Conservation (phyloP, 2,888 invertebrate genomes). For the Yponomeuta malinellus region DNA sequence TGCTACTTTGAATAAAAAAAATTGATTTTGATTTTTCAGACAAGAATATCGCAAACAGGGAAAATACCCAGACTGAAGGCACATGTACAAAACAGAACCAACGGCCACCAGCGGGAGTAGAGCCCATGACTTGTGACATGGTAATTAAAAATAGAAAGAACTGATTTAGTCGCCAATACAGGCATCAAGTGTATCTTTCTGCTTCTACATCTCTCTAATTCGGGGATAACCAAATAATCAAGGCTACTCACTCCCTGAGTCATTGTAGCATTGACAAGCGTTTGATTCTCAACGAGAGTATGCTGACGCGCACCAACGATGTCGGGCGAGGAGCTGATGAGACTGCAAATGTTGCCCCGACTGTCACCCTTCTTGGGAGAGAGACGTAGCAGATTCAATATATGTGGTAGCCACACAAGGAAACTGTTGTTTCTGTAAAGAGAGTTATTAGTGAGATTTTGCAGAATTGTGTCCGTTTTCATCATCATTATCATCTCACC, state of each 20-base stretch:
- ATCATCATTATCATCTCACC: background rate
- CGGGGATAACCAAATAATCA: background rate
- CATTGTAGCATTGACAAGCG: background rate
- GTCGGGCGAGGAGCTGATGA: conserved; percentile 29
- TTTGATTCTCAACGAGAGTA: background rate
- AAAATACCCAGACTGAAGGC: no score
- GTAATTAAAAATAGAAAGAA: no score
- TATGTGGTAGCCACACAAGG: conserved; percentile 75
- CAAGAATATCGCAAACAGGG: no score
- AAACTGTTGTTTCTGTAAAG: conserved; percentile 68
- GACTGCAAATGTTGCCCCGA: conserved; percentile 48
- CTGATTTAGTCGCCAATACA: no score
- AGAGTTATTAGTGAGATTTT: conserved; percentile 14
- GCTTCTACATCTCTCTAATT: no score
- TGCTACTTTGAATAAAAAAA: no score
- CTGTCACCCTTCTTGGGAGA: conserved; percentile 34
- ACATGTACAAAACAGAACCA: no score
- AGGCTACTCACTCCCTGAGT: background rate
- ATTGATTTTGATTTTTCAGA: no score
- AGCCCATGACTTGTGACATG: no score
- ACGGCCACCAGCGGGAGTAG: no score
- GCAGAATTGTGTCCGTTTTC: no score
- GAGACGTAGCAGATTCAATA: conserved; percentile 63
- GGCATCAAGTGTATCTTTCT: no score
- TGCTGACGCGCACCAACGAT: background rate